phyloP scores from a whole-genome alignment of 1,140 invertebrate genomes.

The Papilio aristodemus region DNA sequence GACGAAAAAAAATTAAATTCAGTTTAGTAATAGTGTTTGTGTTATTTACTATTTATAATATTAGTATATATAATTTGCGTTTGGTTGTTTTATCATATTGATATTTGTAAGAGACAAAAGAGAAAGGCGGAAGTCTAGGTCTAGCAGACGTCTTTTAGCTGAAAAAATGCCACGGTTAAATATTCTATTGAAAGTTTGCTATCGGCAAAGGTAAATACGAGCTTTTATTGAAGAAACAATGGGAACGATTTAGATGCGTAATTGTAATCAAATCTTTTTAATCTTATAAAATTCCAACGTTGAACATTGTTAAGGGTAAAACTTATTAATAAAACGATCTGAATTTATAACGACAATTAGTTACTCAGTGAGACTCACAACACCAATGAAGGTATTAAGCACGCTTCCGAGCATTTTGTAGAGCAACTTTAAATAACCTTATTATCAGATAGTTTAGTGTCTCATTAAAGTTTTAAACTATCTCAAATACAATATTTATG shows the following conservation, averaged over 20 bases:
- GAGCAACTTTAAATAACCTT: conserved; percentile 5
- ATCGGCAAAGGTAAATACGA: too few species aligned
- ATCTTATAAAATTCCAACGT: not conserved
- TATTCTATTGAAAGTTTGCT: too few species aligned
- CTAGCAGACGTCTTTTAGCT: too few species aligned
- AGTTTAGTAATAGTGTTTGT: too few species aligned
- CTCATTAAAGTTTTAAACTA: not conserved
- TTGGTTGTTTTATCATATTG: too few species aligned
- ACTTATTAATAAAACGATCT: not conserved
- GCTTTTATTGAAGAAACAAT: not conserved
- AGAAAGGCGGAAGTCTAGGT: too few species aligned
- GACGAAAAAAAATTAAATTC: too few species aligned
- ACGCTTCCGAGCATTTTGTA: not conserved
- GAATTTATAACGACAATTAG: not conserved
- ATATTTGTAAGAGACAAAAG: too few species aligned
- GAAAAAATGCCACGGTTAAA: too few species aligned
- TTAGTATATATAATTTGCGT: too few species aligned
- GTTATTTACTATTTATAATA: too few species aligned
- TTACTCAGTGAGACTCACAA: not conserved
- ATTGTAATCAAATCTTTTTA: not conserved
- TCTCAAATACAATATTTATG: not conserved
- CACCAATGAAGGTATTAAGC: not conserved
- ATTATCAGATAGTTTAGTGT: not conserved
- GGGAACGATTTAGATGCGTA: not conserved
- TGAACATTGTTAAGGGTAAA: not conserved